Conservation (phyloP, 1,140 invertebrate species). For the Dendrolimus punctatus region DNA sequence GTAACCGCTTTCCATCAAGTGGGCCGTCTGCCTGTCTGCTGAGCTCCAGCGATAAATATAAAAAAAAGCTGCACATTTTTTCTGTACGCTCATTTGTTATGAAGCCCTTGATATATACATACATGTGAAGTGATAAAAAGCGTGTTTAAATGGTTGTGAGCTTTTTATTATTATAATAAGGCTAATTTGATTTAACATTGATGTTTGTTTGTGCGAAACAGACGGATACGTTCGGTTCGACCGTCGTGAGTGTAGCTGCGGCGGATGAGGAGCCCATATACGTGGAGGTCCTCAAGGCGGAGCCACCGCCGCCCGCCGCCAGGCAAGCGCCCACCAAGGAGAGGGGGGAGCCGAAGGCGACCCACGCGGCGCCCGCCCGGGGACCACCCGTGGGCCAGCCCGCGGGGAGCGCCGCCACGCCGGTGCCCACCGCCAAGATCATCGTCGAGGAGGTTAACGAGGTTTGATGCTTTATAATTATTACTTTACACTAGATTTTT, state of each 20-base stretch:
- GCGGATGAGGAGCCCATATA: conserved; percentile 31
- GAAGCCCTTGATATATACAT: no score
- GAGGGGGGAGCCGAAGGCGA: conserved; percentile 9
- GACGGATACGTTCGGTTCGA: conserved; percentile 34
- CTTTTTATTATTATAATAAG: no score
- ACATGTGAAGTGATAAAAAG: no score
- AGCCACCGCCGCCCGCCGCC: conserved; percentile 14
- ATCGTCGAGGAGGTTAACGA: conserved; percentile 48
- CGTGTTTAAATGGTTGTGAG: no score
- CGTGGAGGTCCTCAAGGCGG: conserved; percentile 18
- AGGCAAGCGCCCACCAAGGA: conserved; percentile 23
- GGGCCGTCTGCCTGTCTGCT: no score
- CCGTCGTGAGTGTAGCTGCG: conserved; percentile 28
- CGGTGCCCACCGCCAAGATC: conserved; percentile 31
- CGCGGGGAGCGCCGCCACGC: conserved; percentile 6
- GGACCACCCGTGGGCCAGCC: conserved; percentile 2
- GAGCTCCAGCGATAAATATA: no score
- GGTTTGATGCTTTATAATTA: conserved; percentile 2
- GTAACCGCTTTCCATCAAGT: no score
- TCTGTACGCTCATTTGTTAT: no score
- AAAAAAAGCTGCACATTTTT: no score
- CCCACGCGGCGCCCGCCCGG: conserved; percentile 5
- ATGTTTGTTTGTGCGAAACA: not conserved
- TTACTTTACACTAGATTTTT: not conserved
- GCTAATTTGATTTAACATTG: not conserved